Base-by-base conservation (phyloP, 2,888 invertebrate species). In the Strigamia maritima region DNA sequence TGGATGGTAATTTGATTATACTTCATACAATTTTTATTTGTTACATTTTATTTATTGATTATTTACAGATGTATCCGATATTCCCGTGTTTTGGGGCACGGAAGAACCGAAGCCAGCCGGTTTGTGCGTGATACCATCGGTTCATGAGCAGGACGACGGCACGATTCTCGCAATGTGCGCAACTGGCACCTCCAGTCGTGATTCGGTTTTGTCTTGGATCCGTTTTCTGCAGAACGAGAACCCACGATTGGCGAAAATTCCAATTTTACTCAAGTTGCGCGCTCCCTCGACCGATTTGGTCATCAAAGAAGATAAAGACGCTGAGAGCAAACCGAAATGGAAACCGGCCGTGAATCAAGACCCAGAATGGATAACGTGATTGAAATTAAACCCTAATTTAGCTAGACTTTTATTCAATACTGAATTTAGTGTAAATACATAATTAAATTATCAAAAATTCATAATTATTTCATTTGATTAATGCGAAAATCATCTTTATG, bases 121-220 rank as follows among this genome's bases (percentile, higher is more conserved):
- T 14, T 44, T 84, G 6, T 82, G 82, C 16, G 85, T 89, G 1
- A 86, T 88, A 80, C 90, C 91, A 12, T 91, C 92, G 31, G 91
- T 95, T 0, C 97, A 98, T 85, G 94, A 97, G 85, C 97, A 98
- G 87, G 92, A 93, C 79, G 97, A 98, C 86, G 96, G 95, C 4
- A 93, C 92, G 0, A 92, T 97, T 83, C 90, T 94, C 82, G 92
- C 92, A 10, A 89, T 95, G 77, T 95, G 95, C 87, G 94, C 95
- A 31, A 97, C 97, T 80, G 97, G 97, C 77, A 92, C 94, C 12
- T 94, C 94, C 19, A 92, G 93, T 80, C 91, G 94, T 86, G 96
- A 97, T 87, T 97, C 97, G 0, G 87, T 98, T 8, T 86, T 97
- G n/a, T 94, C 95, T 0, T 98, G 94, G 96, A 91, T 97, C 84